Percentiles rank a stretch among this genome's conserved stretches.
phyloP scores from a whole-genome alignment of 1,140 invertebrate species.

The Conus betulinus region DNA sequence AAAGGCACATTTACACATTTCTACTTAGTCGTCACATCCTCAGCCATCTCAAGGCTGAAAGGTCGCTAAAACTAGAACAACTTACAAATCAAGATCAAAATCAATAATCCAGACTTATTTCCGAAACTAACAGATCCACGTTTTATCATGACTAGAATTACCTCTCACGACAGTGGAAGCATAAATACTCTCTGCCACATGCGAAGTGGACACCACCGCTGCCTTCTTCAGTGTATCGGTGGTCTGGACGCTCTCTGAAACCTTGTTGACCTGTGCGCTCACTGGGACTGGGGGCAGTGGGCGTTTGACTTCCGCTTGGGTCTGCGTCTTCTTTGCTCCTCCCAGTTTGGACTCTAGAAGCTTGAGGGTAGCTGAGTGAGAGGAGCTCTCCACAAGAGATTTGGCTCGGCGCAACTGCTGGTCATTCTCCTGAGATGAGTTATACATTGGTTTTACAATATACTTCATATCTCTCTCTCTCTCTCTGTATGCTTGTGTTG shows the following conservation, averaged over 20 bases:
- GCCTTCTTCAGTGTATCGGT: conserved; percentile 27
- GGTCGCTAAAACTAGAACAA: too few relatives aligned
- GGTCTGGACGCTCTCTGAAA: conserved; percentile 19
- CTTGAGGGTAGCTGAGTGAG: conserved; percentile 66
- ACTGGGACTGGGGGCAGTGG: not conserved
- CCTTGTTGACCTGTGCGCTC: too few relatives aligned
- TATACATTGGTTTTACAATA: not conserved
- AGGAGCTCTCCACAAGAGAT: conserved; percentile 62
- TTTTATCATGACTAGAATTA: not conserved
- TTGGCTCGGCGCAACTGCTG: conserved; percentile 49
- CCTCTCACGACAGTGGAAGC: conserved; percentile 38
- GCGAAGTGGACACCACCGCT: conserved; percentile 19
- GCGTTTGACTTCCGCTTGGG: not conserved
- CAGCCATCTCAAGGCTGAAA: too few relatives aligned
- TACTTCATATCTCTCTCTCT: not conserved
- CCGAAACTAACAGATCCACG: too few relatives aligned
- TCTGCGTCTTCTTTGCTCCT: conserved; percentile 26
- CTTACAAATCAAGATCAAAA: too few relatives aligned
- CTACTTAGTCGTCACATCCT: too few relatives aligned
- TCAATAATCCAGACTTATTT: too few relatives aligned
- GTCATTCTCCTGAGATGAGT: not conserved
- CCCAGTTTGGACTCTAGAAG: conserved; percentile 66
- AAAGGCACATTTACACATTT: too few relatives aligned
- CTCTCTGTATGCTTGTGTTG: not conserved
- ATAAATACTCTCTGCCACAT: conserved; percentile 31